Conservation (phyloP, 2,797 vertebrate genomes). For the Acanthis flammea region DNA sequence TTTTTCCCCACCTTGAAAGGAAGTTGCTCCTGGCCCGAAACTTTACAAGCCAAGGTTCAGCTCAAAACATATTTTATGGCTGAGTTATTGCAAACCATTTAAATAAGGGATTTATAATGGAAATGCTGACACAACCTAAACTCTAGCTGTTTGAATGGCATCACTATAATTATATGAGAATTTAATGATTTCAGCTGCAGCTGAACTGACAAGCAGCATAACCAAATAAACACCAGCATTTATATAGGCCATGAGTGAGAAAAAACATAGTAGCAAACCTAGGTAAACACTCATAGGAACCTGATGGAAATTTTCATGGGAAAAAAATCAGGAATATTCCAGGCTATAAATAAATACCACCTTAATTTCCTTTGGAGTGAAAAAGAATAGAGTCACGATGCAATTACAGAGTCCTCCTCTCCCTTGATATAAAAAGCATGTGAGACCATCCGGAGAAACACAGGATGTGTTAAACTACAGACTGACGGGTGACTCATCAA, state of each 20-base stretch:
- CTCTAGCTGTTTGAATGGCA: constrained; percentile 22
- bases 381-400: constrained; percentile 37
- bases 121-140: constrained; percentile 53
- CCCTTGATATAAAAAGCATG: constrained; percentile 6
- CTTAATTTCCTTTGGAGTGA: constrained; percentile 20
- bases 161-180: constrained; percentile 61
- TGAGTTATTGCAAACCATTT: constrained; percentile 29
- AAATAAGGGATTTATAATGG: constrained; percentile 43
- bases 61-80: neutral
- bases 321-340: neutral
- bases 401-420: constrained; percentile 24
- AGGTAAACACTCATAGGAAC: neutral
- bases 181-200: constrained; percentile 61
- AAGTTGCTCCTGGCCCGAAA: neutral
- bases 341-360: constrained; percentile 18
- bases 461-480: constrained; percentile 52
- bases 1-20: neutral
- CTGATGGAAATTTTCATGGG: constrained; percentile 11
- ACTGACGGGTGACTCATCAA: constrained; percentile 47
- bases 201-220: constrained; percentile 27
- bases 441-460: constrained; percentile 4
- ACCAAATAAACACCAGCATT: constrained; percentile 19
- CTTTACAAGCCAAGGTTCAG: neutral
- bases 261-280: neutral
- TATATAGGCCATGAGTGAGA: neutral